Evolutionary conservation across 2,797 vertebrate species (phyloP).

Genomic region (Pipistrellus nathusii): DNA sequence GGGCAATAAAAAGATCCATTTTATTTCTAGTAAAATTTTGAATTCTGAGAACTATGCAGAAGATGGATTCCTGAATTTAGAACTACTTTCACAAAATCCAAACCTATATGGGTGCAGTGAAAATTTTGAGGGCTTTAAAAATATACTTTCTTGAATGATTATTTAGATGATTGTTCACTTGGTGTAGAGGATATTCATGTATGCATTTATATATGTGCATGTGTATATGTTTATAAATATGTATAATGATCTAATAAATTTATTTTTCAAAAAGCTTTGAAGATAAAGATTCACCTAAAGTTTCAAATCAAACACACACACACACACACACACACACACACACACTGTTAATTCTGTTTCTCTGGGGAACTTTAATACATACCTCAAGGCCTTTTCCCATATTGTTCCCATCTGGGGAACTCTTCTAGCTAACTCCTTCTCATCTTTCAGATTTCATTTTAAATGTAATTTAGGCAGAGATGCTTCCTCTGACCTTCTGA

Average conservation of each 20-base stretch:
- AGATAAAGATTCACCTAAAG: not conserved
- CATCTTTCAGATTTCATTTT: not conserved
- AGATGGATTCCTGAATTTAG: slow-evolving; percentile 28
- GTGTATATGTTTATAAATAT: not conserved
- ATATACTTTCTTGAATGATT: not conserved
- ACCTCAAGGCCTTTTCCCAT: too few relatives aligned
- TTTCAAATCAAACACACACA: not conserved
- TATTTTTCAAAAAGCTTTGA: not conserved
- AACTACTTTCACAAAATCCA: not conserved
- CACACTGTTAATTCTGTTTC: not conserved
- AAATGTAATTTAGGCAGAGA: not conserved
- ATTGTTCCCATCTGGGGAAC: too few relatives aligned
- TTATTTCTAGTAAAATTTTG: not conserved
- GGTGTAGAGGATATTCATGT: not conserved
- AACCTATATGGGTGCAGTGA: not conserved
- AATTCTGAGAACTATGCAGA: not conserved
- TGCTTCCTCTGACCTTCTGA: not conserved
- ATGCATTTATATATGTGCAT: not conserved
- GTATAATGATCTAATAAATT: not conserved
- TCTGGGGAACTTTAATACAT: not conserved
- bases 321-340: accelerated
- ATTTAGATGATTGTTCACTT: not conserved
- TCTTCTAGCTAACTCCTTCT: too few relatives aligned
- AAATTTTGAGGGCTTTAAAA: not conserved
- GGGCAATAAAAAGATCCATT: not conserved